phyloP scores from a whole-genome alignment of 1,140 invertebrate genomes.

The Globodera ellingtonae region DNA sequence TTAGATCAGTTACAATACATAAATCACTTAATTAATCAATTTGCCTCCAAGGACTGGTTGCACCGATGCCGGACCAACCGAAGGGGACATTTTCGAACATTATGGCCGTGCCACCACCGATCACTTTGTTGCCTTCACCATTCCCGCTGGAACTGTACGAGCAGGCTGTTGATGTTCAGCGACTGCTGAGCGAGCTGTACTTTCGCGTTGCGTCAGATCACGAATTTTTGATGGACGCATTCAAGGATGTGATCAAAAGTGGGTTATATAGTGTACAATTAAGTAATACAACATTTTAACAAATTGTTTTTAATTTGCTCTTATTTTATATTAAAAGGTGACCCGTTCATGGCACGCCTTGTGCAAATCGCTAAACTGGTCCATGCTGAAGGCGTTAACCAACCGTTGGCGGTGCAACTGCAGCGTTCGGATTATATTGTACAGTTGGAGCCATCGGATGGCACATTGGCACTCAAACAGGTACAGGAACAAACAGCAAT shows the following conservation, averaged over 20 bases:
- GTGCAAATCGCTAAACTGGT: conserved; percentile 51
- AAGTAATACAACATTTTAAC: background rate
- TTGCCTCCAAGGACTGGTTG: background rate
- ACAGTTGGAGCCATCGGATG: conserved; percentile 12
- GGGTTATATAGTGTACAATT: background rate
- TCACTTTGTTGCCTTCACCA: conserved; percentile 59
- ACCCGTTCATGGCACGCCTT: conserved; percentile 33
- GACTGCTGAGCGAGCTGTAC: conserved; percentile 45
- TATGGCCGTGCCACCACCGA: conserved; percentile 34
- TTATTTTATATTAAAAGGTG: background rate
- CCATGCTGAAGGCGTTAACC: conserved; percentile 44
- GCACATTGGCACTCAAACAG: conserved; percentile 48
- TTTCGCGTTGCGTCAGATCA: conserved; percentile 47
- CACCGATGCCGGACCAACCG: background rate
- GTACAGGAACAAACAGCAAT: conserved; percentile 24
- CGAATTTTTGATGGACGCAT: conserved; percentile 58
- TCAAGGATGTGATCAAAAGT: conserved; percentile 55
- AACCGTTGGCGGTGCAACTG: conserved; percentile 49
- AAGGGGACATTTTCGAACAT: conserved; percentile 1
- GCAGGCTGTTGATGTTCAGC: conserved; percentile 54
- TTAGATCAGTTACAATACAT: too few species aligned
- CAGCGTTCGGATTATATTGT: conserved; percentile 63
- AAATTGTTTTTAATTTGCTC: background rate
- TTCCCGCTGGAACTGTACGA: conserved; percentile 57
- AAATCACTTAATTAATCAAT: too few species aligned